Evolutionary conservation across 2,888 invertebrate genomes (phyloP), one percentile per base, ranked within the genome.

Genomic region (Vandiemenella viatica): DNA sequence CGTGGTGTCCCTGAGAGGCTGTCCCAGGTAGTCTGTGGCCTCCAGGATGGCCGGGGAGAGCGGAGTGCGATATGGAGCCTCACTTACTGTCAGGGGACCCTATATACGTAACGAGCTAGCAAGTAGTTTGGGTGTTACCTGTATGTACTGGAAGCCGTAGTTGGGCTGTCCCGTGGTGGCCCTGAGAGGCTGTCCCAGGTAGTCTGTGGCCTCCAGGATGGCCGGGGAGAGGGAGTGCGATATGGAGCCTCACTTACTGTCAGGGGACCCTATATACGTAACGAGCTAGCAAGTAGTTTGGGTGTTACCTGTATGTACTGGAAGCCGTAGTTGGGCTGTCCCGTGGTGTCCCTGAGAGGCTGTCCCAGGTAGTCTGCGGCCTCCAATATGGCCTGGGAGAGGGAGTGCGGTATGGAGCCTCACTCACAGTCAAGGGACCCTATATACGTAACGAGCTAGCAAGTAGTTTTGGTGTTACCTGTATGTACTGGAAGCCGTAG

Each of bases 281-380:
- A n/a, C n/a, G n/a, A n/a, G n/a, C n/a, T n/a, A n/a, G n/a, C n/a
- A n/a, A n/a, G n/a, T n/a, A n/a, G n/a, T n/a, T n/a, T n/a, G n/a
- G n/a, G 26, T 26, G 6, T 13, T 26, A 45, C 45, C 45, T 45
- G 45, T 1, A 86, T 79, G 22, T 89, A 62, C 85, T 88, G 87
- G 58, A 89, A 89, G 17, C 88, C 89, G 0, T 85, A 83, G 64
- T 89, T 88, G 58, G 78, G 75, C 53, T 75, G 83, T 1, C 88
- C 88, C 62, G 89, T 89, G 54, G 84, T 77, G 60, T 89, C 89
- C 17, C 84, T 75, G 56, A 80, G 78, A 37, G 80, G 77, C 61
- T 87, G 87, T 19, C 89, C 91, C 55, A 90, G 67, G 65, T 90
- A 89, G 60, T 73, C 72, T 19, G 86, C 88, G 0, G 83, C 88